A percentile compares a stretch with the other conserved stretches of the same genome.
Conservation (phyloP, 2,113 vertebrate genomes). For the Himantopus leucocephalus region DNA sequence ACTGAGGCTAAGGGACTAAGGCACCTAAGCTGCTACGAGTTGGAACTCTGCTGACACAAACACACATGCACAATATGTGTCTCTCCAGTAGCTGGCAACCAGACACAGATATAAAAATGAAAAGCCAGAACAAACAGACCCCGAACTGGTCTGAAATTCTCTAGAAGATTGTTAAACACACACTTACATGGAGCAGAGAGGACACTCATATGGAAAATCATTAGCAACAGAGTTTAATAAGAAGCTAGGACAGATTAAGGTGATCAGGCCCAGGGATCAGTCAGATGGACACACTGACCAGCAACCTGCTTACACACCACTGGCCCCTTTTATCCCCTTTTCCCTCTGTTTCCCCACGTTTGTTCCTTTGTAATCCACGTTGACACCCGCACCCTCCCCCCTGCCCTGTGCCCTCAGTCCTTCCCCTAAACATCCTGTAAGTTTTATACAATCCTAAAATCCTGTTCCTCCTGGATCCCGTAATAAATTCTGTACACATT, state of each 20-base stretch:
- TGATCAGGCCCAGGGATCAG: background rate
- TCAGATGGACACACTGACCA: background rate
- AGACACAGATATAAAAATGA: background rate
- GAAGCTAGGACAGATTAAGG: background rate
- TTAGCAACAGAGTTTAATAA: background rate
- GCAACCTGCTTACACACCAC: background rate
- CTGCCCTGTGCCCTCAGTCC: accelerated
- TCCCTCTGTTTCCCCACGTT: background rate
- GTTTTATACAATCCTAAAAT: background rate
- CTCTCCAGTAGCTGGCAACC: background rate
- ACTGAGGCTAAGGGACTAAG: background rate
- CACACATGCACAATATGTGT: background rate
- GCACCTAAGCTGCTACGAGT: background rate
- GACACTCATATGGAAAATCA: background rate
- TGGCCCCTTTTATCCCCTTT: background rate
- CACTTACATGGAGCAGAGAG: background rate
- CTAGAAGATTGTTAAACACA: background rate
- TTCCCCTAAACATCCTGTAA: background rate
- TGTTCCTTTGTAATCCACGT: background rate
- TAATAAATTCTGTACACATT: background rate
- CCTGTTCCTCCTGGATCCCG: background rate
- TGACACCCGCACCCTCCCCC: background rate
- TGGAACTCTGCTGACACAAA: background rate
- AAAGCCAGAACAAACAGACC: background rate
- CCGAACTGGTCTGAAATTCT: background rate